These are phyloP conservation scores for Sepiola atlantica DNA, from an alignment of 2,888 invertebrate species.

Conservation along the genomic window DNA sequence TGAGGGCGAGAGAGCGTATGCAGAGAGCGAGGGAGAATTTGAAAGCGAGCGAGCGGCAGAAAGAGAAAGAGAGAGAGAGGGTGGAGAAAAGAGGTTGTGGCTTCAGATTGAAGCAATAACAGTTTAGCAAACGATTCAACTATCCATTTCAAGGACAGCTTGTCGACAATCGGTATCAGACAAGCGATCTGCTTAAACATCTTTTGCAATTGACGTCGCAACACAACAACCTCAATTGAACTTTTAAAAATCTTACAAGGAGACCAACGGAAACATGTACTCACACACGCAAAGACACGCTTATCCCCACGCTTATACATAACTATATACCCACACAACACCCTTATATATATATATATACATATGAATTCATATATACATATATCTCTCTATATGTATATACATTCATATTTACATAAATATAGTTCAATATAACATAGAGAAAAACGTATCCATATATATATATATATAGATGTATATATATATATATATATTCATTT, in stretches of 20 bases:
- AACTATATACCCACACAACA: not conserved
- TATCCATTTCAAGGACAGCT: constrained; percentile 9
- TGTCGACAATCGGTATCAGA: not conserved
- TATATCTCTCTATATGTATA: not conserved
- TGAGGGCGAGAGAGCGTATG: not conserved
- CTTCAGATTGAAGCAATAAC: not conserved
- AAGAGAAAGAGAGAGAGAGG: constrained; percentile 23
- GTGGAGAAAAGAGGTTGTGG: not conserved
- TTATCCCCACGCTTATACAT: not conserved
- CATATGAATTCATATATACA: not conserved
- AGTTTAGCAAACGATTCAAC: not conserved
- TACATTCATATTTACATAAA: not conserved
- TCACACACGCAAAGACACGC: constrained; percentile 36
- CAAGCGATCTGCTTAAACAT: not conserved
- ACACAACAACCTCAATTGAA: not conserved
- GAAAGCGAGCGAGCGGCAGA: not conserved
- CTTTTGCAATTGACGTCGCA: not conserved
- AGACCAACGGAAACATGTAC: not conserved
- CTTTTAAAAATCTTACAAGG: not conserved
- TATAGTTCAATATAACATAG: not conserved
- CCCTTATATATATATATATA: not conserved
- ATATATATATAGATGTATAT: not conserved
- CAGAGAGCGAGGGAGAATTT: not conserved
- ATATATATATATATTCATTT: not conserved
- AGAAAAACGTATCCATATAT: not conserved